Conservation (phyloP, 30 jellyfish, hydroid and myxozoan species). For the Chrysaora quinquecirrha region DNA sequence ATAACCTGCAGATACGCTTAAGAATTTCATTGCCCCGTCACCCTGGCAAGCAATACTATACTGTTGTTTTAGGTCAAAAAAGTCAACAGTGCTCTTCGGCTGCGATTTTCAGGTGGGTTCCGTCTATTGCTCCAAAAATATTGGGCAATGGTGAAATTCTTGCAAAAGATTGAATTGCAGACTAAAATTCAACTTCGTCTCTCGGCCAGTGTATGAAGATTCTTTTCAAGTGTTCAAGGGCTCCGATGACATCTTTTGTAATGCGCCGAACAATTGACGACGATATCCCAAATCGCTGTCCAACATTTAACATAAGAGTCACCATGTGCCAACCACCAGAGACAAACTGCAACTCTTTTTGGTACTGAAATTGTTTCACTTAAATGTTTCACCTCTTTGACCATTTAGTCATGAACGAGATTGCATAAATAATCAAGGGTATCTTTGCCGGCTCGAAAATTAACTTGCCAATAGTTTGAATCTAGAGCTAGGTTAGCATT, state of each 20-base stretch:
- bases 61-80: constrained; percentile 23
- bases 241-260: background rate
- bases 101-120: too few species aligned
- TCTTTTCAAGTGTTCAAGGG: background rate
- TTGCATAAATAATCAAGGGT: background rate
- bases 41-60: constrained; percentile 41
- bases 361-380: background rate
- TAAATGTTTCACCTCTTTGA: background rate
- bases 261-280: background rate
- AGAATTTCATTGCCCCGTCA: constrained; percentile 22
- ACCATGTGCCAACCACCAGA: background rate
- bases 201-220: background rate
- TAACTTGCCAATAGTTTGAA: background rate
- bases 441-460: background rate
- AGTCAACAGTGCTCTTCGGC: constrained; percentile 15
- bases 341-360: background rate
- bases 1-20: constrained; percentile 19
- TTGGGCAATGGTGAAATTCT: constrained; percentile 20
- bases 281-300: background rate
- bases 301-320: background rate
- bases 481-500: background rate
- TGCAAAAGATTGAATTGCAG: background rate
- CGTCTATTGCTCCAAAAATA: constrained; percentile 32
- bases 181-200: background rate
- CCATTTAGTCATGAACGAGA: background rate